These are phyloP conservation scores for Belonocnema kinseyi DNA, from an alignment of 1,140 invertebrate species.

Conservation along the genomic window DNA sequence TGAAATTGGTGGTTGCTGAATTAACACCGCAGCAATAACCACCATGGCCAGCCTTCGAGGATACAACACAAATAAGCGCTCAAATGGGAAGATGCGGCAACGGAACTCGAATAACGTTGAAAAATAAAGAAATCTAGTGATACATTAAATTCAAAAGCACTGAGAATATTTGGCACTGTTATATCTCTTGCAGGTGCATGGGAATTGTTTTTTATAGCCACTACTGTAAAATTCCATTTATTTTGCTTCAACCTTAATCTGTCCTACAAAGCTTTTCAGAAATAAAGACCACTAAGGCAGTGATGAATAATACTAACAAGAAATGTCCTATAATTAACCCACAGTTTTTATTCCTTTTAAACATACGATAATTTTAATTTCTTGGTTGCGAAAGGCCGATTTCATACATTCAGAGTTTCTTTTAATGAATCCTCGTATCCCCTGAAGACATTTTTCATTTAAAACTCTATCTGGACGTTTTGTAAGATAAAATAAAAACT, in stretches of 20 bases:
- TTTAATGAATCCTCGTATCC: too few species aligned
- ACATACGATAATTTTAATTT: neutral
- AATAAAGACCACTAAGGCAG: neutral
- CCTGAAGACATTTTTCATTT: too few species aligned
- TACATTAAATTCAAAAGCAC: too few species aligned
- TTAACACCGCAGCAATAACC: neutral
- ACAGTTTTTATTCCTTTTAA: neutral
- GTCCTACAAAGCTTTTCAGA: neutral
- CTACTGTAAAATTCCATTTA: neutral
- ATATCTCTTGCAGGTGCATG: neutral
- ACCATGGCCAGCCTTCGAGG: neutral
- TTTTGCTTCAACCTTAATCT: neutral
- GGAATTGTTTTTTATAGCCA: constrained; percentile 4
- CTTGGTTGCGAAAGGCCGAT: too few species aligned
- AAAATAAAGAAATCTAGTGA: neutral
- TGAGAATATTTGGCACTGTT: neutral
- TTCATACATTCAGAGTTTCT: too few species aligned
- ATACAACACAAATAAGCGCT: neutral
- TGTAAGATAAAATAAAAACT: too few species aligned
- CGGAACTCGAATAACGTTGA: neutral
- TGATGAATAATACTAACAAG: neutral
- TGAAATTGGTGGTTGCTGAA: constrained; percentile 5
- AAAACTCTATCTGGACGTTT: too few species aligned
- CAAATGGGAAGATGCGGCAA: neutral
- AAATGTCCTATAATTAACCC: constrained; percentile 19